These are phyloP conservation scores for Saccopteryx bilineata DNA, from an alignment of 2,113 vertebrate species.

Conservation along the genomic window DNA sequence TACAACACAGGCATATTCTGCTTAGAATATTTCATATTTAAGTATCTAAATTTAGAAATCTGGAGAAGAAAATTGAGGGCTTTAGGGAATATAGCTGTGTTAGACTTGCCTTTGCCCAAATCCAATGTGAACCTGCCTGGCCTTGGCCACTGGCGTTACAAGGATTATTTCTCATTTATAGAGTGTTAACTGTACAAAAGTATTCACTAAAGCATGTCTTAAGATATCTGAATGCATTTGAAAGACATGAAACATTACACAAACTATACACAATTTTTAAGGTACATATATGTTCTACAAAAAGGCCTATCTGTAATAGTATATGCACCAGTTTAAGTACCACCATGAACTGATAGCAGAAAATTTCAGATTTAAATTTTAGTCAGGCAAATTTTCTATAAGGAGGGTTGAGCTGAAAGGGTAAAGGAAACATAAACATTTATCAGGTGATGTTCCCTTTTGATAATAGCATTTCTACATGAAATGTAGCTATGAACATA, in stretches of 20 bases:
- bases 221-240: background rate
- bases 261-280: background rate
- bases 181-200: background rate
- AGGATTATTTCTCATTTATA: background rate
- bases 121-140: too few relatives aligned
- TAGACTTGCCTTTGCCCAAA: too few relatives aligned
- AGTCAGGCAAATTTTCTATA: background rate
- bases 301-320: background rate
- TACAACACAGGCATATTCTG: background rate
- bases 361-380: background rate
- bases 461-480: background rate
- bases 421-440: background rate
- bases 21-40: background rate
- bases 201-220: background rate
- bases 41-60: background rate
- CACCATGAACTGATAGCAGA: background rate
- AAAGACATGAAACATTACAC: background rate
- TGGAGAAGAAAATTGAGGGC: background rate
- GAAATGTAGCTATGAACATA: background rate
- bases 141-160: too few relatives aligned
- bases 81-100: too few relatives aligned
- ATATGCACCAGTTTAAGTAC: background rate
- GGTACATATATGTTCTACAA: background rate
- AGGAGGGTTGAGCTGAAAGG: background rate
- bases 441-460: background rate